Conservation (phyloP, 2,797 vertebrate genomes). For the Pteronotus mesoamericanus region DNA sequence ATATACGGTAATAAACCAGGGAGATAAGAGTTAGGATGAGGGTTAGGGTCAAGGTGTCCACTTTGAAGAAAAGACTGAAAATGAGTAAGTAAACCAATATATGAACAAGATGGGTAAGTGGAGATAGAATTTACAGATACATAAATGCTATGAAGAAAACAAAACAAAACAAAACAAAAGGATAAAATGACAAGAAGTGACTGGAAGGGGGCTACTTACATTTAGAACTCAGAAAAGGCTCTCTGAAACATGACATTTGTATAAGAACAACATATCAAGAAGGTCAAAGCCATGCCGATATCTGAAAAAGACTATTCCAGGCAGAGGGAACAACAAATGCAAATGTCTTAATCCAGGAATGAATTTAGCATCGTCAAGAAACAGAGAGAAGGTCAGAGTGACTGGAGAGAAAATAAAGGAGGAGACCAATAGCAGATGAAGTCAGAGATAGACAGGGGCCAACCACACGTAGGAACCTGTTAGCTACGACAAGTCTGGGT, state of each 20-base stretch:
- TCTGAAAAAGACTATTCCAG: background rate
- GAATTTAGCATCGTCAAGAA: slow-evolving; percentile 1
- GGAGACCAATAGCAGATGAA: background rate
- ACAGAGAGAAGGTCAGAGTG: background rate
- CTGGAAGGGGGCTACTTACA: background rate
- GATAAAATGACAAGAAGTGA: background rate
- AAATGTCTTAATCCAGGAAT: slow-evolving; percentile 35
- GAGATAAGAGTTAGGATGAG: background rate
- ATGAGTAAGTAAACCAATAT: background rate
- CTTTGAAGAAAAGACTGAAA: background rate
- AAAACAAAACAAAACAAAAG: background rate
- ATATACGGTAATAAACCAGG: background rate
- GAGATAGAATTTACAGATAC: background rate
- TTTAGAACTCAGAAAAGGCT: background rate
- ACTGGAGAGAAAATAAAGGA: background rate
- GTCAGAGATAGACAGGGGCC: background rate
- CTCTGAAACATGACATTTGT: background rate
- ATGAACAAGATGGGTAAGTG: background rate
- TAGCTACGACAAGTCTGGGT: background rate
- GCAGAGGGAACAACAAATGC: background rate
- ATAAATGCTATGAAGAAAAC: background rate
- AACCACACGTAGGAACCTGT: background rate
- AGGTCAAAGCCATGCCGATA: background rate
- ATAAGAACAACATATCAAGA: background rate
- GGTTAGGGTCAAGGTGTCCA: background rate